These are phyloP conservation scores for Thera britannica DNA, from an alignment of 2,888 invertebrate genomes.

Conservation along the genomic window DNA sequence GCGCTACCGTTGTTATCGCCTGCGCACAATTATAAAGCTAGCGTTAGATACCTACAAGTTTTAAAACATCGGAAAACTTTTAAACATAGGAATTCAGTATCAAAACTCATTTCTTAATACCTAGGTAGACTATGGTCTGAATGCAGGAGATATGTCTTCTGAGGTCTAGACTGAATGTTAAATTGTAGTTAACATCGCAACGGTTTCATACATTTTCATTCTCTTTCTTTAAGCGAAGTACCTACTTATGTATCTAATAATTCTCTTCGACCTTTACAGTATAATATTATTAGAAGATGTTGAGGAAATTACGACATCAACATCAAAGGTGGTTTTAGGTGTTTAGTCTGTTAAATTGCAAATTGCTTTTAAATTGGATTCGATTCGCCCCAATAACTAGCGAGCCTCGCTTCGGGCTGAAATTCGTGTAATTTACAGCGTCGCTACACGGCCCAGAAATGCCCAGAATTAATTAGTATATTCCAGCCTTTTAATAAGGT, in stretches of 20 bases:
- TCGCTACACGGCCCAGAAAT: slow-evolving; percentile 45
- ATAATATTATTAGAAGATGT: background rate
- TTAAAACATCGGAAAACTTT: too few species aligned
- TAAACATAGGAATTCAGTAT: too few species aligned
- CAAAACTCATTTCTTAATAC: too few species aligned
- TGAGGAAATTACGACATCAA: background rate
- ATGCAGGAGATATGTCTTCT: too few species aligned
- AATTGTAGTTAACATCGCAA: too few species aligned
- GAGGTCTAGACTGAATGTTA: too few species aligned
- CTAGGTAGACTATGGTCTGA: too few species aligned
- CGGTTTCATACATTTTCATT: too few species aligned
- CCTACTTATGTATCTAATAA: too few species aligned
- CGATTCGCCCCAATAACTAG: slow-evolving; percentile 65
- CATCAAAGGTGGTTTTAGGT: slow-evolving; percentile 12
- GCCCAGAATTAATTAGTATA: slow-evolving; percentile 46
- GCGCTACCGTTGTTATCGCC: slow-evolving; percentile 85
- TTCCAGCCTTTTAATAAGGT: slow-evolving; percentile 16
- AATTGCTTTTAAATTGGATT: slow-evolving; percentile 72
- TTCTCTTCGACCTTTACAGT: too few species aligned
- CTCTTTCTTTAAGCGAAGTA: too few species aligned
- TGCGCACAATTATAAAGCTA: slow-evolving; percentile 49
- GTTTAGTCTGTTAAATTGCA: slow-evolving; percentile 65
- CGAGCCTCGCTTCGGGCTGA: slow-evolving; percentile 41
- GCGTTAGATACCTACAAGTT: background rate
- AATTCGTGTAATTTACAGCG: slow-evolving; percentile 51